Evolutionary conservation across 2,797 vertebrate species (phyloP).

Genomic region (Leptodactylus fallax): DNA sequence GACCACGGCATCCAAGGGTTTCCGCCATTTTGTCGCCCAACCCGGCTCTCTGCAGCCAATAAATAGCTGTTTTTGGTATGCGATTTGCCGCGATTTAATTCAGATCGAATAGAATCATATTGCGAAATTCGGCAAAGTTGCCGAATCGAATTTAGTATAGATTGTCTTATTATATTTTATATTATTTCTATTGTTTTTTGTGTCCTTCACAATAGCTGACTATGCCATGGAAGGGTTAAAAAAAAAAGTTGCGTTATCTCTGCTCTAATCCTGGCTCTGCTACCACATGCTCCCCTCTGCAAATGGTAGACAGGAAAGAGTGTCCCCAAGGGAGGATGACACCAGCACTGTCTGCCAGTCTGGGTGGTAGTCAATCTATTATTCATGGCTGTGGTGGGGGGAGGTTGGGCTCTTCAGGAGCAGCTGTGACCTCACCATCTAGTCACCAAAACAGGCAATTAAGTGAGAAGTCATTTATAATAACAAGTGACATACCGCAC

Average conservation of each 20-base stretch:
- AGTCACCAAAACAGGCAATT: constrained; percentile 78
- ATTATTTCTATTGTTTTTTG: no score
- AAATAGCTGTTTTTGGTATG: no score
- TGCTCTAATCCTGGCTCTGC: constrained; percentile 72
- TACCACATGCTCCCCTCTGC: constrained; percentile 70
- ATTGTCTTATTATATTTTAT: no score
- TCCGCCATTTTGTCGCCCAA: no score
- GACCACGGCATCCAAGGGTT: no score
- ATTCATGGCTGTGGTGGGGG: constrained; percentile 74
- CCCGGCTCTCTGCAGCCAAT: no score
- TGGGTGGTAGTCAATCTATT: constrained; percentile 75
- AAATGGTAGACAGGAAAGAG: constrained; percentile 73
- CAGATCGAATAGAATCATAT: no score
- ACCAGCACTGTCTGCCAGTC: constrained; percentile 72
- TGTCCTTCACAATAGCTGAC: background rate
- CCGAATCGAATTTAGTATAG: no score
- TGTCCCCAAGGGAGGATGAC: constrained; percentile 72
- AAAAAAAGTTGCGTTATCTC: constrained; percentile 34
- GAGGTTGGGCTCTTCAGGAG: constrained; percentile 71
- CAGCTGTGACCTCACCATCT: constrained; percentile 76
- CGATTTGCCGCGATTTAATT: no score
- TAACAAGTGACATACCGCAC: constrained; percentile 72
- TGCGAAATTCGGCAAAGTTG: no score
- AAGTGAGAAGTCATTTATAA: constrained; percentile 78
- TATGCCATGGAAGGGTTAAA: background rate